Evolutionary conservation across 1,140 invertebrate species (phyloP), one percentile per base, ranked within the genome.

Genomic region (Mylabris phalerata): DNA sequence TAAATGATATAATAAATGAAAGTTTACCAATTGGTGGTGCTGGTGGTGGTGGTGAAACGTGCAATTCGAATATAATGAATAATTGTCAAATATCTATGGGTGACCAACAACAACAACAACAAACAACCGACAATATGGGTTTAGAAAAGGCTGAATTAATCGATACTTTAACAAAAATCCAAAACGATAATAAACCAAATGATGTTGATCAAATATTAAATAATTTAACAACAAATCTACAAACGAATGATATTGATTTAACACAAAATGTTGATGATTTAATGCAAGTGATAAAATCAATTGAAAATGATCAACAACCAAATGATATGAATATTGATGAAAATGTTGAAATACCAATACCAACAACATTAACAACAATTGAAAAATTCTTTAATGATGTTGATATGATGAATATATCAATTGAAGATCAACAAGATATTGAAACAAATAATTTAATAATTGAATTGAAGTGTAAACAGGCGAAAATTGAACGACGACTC

Each of bases 231-330:
- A 50, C 63, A 48, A 63, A 49, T 61, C 69, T 54, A 50, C 71
- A 73, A 44, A 71, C 72, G 65, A 69, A 62, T 47, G 51, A 49
- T 60, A 67, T 67, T 59, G 82, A 82, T 68, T 73, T 83, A 44
- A 79, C 73, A 32, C 79, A 80, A 51, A 81, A 81, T 67, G 77
- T 79, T 3, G 79, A 81, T 13, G 84, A 84, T 56, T 76, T 85
- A 41, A 74, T 87, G 43, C 82, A 82, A 70, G 83, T 81, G 10
- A 84, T 84, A 54, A 84, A 85, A 70, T 84, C 80, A n/a, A 78
- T 86, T 59, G 84, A 85, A 62, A 76, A 72, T 69, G 83, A 81
- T 38, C 71, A 78, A 26, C 79, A 81, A 54, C 67, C 82, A 40
- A 19, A 19, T 2, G 19, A 19, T 19, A 73, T 83, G 41, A 78